Evolutionary conservation across 2,888 invertebrate genomes (phyloP), one percentile per base, ranked within the genome.

Genomic region (Caenorhabditis angaria): DNA sequence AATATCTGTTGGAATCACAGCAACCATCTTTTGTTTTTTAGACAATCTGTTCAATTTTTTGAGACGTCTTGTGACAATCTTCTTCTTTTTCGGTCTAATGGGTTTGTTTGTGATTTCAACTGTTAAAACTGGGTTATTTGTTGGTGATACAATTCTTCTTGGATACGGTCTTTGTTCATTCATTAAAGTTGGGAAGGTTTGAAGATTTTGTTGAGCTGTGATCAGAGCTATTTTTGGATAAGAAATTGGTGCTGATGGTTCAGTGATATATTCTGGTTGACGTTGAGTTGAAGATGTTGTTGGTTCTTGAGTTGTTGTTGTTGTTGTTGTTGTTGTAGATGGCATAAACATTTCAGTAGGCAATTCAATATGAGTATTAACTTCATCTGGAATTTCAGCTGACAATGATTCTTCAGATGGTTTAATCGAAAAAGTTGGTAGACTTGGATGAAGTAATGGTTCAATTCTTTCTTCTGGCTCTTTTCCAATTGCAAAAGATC

Each of bases 401-500:
- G 32, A 6, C 2, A 8, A 24, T 24, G 8, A 22, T 27, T 4
- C 8, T 27, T 18, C 24, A 25, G 27, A 27, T 20, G 70, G 70
- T 5, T 61, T 59, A 25, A 71, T 66, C 0, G 71, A 63, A 53
- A 71, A 71, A 12, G 59, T 62, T 27, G 72, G 67, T 12, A 72
- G 27, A 25, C 12, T 68, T 25, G 60, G 54, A 22, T 61, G 8
- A 10, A 61, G 57, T 6, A 12, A 35, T 22, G 60, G 71, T 25
- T 53, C 64, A 48, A 60, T 56, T 24, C 64, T 62, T 22, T 68
- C 72, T n/a, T 55, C 61, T 55, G 74, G 69, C 22, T 60, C 69
- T 35, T 65, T 69, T 27, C 74, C 69, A 57, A 70, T 74, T n/a
- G 74, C 61, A 53, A 63, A 74, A 4, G 69, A 70, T 47, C 69